A percentile compares a stretch with the other conserved stretches of the same genome.
These are phyloP conservation scores for Altica lythri DNA, from an alignment of 2,888 invertebrate species.

Conservation along the genomic window DNA sequence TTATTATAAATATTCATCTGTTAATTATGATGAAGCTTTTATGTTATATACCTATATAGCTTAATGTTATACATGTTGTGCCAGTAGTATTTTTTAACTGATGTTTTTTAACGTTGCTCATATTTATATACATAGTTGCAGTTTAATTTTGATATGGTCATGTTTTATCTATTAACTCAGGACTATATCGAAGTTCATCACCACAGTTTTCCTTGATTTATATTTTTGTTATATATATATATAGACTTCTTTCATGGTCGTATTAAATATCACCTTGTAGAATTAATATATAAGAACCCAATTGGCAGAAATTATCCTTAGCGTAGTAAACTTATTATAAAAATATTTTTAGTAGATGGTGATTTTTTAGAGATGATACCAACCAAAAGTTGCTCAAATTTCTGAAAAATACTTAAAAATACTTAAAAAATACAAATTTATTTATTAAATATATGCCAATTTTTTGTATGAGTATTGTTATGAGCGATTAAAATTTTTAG, in stretches of 20 bases:
- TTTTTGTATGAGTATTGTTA: not conserved
- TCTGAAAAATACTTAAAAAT: not conserved
- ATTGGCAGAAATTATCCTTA: conserved; percentile 23
- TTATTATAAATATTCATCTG: conserved; percentile 36
- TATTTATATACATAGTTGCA: too few relatives aligned
- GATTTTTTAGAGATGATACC: not conserved
- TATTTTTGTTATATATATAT: too few relatives aligned
- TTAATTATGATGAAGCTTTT: conserved; percentile 34
- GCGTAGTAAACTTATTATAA: not conserved
- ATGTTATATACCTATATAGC: conserved; percentile 38
- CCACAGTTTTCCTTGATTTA: too few relatives aligned
- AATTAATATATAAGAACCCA: conserved; percentile 18
- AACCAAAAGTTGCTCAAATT: conserved; percentile 10
- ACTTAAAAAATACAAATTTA: not conserved
- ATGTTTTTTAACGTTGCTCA: not conserved
- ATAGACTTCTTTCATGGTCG: too few relatives aligned
- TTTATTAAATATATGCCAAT: not conserved
- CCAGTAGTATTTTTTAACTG: conserved; percentile 28
- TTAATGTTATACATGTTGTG: conserved; percentile 41
- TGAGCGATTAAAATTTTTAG: not conserved
- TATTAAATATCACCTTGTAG: too few relatives aligned
- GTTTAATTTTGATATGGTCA: too few relatives aligned
- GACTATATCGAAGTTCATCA: too few relatives aligned
- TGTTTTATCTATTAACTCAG: too few relatives aligned
- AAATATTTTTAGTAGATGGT: not conserved